phyloP scores from a whole-genome alignment of 2,113 vertebrate genomes.

The Chlamydotis undulata region DNA sequence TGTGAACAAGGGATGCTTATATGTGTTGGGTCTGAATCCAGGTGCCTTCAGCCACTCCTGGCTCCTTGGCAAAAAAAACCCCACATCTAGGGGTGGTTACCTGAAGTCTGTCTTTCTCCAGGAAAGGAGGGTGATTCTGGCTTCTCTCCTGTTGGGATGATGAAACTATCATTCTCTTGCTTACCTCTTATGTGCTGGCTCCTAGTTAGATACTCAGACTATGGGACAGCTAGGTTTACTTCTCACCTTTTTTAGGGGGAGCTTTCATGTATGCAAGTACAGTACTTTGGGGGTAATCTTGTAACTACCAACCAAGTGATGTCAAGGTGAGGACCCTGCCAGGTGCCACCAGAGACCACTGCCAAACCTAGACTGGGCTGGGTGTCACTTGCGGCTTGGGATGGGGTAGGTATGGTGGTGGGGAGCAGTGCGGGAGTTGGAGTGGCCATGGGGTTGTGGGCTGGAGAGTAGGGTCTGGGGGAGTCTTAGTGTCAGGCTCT shows the following conservation, averaged over 20 bases:
- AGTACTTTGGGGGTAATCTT: not conserved
- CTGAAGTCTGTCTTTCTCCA: not conserved
- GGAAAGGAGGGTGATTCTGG: not conserved
- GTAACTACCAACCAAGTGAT: not conserved
- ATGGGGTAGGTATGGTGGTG: fast-evolving
- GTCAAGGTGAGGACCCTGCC: not conserved
- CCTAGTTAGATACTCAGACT: not conserved
- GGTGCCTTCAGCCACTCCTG: not conserved
- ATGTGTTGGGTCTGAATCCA: not conserved
- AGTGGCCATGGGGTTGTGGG: no score
- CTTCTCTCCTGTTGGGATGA: not conserved
- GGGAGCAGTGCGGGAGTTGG: not conserved
- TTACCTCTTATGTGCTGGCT: not conserved
- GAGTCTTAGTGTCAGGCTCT: not conserved
- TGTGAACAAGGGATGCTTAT: fast-evolving
- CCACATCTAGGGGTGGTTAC: not conserved
- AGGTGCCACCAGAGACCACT: not conserved
- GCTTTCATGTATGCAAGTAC: not conserved
- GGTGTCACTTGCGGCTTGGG: not conserved
- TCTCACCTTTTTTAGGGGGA: not conserved
- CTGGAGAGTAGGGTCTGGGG: not conserved
- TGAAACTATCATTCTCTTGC: not conserved
- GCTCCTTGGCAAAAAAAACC: not conserved
- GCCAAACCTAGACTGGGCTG: not conserved
- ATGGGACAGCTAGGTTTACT: not conserved